A percentile compares a stretch with the other conserved stretches of the same genome.
Conservation (phyloP, 1,140 invertebrate genomes). For the Tetragonula clypearis region DNA sequence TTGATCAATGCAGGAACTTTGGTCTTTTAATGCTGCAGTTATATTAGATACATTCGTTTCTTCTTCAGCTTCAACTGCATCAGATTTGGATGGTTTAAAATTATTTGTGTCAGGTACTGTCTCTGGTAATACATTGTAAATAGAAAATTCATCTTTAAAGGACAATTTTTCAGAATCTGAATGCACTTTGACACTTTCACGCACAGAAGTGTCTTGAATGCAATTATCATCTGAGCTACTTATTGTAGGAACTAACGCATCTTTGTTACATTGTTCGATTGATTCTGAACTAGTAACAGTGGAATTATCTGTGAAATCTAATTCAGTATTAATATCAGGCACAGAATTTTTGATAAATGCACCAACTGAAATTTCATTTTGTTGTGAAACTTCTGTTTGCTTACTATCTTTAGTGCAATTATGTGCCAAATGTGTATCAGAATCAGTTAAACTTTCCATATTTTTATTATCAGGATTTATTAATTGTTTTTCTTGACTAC, state of each 20-base stretch:
- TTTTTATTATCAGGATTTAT: slow-evolving; percentile 51
- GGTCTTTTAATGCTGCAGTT: slow-evolving; percentile 54
- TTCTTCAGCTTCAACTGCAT: slow-evolving; percentile 29
- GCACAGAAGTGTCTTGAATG: slow-evolving; percentile 12
- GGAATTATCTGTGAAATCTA: slow-evolving; percentile 47
- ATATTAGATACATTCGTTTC: slow-evolving; percentile 47
- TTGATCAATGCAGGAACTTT: slow-evolving; percentile 69
- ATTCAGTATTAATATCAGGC: slow-evolving; percentile 43
- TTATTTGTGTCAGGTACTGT: slow-evolving; percentile 52
- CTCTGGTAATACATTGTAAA: slow-evolving; percentile 46
- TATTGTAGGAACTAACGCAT: slow-evolving; percentile 59
- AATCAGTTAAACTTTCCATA: slow-evolving; percentile 17
- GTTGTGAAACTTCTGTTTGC: slow-evolving; percentile 14
- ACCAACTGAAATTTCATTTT: slow-evolving; percentile 53
- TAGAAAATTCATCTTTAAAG: slow-evolving; percentile 43
- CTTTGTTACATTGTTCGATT: slow-evolving; percentile 41
- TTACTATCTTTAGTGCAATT: slow-evolving; percentile 48
- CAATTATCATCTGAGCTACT: slow-evolving; percentile 56
- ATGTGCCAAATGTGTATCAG: slow-evolving; percentile 48
- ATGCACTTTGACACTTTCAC: slow-evolving; percentile 28
- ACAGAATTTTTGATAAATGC: slow-evolving; percentile 37
- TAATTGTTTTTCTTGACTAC: slow-evolving; percentile 50
- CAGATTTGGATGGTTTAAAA: slow-evolving; percentile 42
- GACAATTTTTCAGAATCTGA: slow-evolving; percentile 31
- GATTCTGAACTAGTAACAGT: slow-evolving; percentile 53